phyloP scores from a whole-genome alignment of 2,888 invertebrate genomes.

The Germaria angustata region DNA sequence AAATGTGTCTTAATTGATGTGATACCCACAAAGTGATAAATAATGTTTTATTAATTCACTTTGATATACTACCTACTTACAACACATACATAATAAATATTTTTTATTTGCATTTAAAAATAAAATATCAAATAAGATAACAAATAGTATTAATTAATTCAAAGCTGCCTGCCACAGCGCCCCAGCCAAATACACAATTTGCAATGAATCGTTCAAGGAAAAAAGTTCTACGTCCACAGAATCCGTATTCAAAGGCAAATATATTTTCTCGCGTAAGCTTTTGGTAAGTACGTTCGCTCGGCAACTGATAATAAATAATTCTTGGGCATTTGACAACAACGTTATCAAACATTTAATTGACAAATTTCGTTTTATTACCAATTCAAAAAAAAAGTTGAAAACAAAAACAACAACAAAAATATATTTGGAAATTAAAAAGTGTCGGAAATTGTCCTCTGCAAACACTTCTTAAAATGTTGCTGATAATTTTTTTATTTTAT shows the following conservation, averaged over 20 bases:
- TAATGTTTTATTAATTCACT: slow-evolving; percentile 28
- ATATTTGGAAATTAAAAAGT: background rate
- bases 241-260: slow-evolving; percentile 85
- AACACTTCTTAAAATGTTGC: background rate
- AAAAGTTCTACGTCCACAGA: slow-evolving; percentile 81
- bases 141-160: slow-evolving; percentile 18
- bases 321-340: slow-evolving; percentile 12
- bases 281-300: slow-evolving; percentile 81
- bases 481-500: too few species aligned
- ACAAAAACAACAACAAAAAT: too few species aligned
- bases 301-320: background rate
- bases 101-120: background rate
- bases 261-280: slow-evolving; percentile 84
- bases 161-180: background rate
- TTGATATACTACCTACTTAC: background rate
- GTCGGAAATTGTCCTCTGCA: background rate
- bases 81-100: background rate
- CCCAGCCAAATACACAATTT: slow-evolving; percentile 9
- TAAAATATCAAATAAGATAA: background rate
- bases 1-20: slow-evolving; percentile 37
- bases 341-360: slow-evolving; percentile 11
- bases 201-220: slow-evolving; percentile 77
- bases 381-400: background rate
- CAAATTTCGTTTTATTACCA: background rate
- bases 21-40: slow-evolving; percentile 18